A percentile compares a stretch with the other conserved stretches of the same genome.
These are phyloP conservation scores for Psammodynastes pulverulentus DNA, from an alignment of 2,113 vertebrate genomes.

Conservation along the genomic window DNA sequence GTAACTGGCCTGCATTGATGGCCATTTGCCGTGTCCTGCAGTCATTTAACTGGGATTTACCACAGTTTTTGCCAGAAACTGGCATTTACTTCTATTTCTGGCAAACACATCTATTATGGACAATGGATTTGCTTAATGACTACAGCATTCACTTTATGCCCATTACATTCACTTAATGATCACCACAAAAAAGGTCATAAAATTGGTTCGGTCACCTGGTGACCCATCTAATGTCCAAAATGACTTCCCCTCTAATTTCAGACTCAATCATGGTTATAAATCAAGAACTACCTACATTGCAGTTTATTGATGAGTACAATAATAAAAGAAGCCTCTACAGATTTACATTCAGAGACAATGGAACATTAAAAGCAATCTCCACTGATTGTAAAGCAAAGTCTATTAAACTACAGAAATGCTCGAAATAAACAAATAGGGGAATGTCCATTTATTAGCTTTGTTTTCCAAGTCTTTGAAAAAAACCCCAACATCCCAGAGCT, in stretches of 20 bases:
- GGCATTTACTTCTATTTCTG: not conserved
- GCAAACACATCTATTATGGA: not conserved
- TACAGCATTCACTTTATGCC: not conserved
- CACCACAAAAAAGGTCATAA: not conserved
- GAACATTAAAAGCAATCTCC: not conserved
- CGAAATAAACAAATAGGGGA: not conserved
- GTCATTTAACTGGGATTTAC: not conserved
- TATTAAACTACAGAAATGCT: not conserved
- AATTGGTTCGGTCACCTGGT: not conserved
- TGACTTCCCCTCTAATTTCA: not conserved
- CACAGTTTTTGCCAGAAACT: not conserved
- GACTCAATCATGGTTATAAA: not conserved
- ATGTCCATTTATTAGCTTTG: not conserved
- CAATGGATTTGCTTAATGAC: not conserved
- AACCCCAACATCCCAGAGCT: not conserved
- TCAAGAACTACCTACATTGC: not conserved
- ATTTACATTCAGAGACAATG: not conserved
- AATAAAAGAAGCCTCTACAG: not conserved
- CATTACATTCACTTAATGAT: not conserved
- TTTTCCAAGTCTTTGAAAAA: not conserved
- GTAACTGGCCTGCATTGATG: not conserved
- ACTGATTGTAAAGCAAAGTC: no score
- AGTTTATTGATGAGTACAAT: not conserved
- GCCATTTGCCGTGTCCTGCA: not conserved
- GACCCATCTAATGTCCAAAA: not conserved